These are phyloP conservation scores for Poliocrania exsul DNA, from an alignment of 2,797 vertebrate species.

Conservation along the genomic window DNA sequence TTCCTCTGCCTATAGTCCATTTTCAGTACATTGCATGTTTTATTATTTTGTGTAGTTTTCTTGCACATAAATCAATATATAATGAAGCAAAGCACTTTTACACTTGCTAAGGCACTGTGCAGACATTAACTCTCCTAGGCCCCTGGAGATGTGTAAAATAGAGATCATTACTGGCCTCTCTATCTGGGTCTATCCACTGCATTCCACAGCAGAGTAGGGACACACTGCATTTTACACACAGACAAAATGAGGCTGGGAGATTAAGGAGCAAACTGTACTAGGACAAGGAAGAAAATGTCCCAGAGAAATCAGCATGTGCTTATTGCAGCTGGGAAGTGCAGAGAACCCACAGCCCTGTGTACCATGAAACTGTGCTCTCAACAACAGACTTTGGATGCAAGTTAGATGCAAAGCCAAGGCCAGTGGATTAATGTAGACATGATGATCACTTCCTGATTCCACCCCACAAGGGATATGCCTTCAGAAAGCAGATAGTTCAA, in stretches of 20 bases:
- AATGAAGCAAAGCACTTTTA: conserved; percentile 24
- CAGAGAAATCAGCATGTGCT: not conserved
- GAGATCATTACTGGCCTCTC: not conserved
- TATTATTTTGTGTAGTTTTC: not conserved
- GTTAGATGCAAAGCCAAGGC: not conserved
- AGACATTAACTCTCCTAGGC: conserved; percentile 24
- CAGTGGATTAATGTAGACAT: not conserved
- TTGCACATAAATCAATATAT: conserved; percentile 37
- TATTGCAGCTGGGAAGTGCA: not conserved
- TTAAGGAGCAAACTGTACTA: not conserved
- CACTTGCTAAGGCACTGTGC: conserved; percentile 2
- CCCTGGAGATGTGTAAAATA: conserved; percentile 12
- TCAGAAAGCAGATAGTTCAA: not conserved
- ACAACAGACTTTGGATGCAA: fast-evolving
- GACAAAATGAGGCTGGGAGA: not conserved
- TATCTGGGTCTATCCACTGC: conserved; percentile 15
- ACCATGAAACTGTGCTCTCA: not conserved
- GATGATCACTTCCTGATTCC: not conserved
- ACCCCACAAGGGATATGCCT: not conserved
- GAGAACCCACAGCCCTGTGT: fast-evolving
- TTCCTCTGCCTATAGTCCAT: not conserved
- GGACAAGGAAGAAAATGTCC: not conserved
- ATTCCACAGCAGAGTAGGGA: not conserved
- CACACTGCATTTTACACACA: not conserved
- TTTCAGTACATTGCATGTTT: not conserved